phyloP scores from a whole-genome alignment of 2,113 vertebrate genomes.

The human (Homo sapiens) region GRCh38 chr17:886001-886500 shows the following conservation, averaged over 20 bases:
- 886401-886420: constrained; percentile 71
- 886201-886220: constrained; percentile 4
- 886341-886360: constrained; percentile 71
- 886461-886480: constrained; percentile 53
- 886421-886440: constrained; percentile 69
- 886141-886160: accelerated
- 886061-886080: constrained; percentile 17
- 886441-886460: constrained; percentile 9
- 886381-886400: constrained; percentile 56
- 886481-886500: constrained; percentile 32
- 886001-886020: constrained; percentile 42
- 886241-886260: constrained; percentile 50
- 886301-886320: constrained; percentile 70
- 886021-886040: constrained; percentile 55
- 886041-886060: constrained; percentile 16
- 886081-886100: neutral
- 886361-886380: constrained; percentile 64
- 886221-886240: constrained; percentile 35
- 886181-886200: neutral
- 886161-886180: neutral
- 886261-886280: constrained; percentile 68
- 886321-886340: constrained; percentile 67
- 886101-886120: neutral
- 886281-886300: constrained; percentile 67
- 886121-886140: neutral